Conservation (phyloP, 2,797 vertebrate genomes). For the Enteromius afrohamiltoni region DNA sequence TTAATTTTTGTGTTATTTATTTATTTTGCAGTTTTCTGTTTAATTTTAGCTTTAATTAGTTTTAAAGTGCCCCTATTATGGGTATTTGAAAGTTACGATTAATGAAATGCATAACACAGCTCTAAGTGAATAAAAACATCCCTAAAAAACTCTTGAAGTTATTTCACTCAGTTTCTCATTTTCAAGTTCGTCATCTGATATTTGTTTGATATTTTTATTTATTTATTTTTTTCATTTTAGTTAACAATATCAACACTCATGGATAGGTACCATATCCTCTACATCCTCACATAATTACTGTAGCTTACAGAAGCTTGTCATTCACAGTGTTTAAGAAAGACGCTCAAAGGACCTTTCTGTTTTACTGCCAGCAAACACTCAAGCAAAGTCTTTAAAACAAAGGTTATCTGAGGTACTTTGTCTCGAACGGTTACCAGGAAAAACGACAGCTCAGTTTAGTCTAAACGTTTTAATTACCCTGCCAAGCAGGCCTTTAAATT, state of each 20-base stretch:
- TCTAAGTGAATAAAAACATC: too few relatives aligned
- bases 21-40: neutral
- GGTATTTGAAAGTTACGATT: too few relatives aligned
- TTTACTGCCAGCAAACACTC: neutral
- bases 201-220: neutral
- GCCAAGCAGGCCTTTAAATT: conserved; percentile 73
- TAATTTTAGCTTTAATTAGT: neutral
- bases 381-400: conserved; percentile 53
- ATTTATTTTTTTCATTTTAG: neutral
- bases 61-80: neutral
- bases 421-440: conserved; percentile 71
- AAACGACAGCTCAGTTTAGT: conserved; percentile 68
- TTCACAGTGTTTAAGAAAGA: neutral
- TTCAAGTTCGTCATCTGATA: neutral
- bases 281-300: neutral
- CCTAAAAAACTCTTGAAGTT: neutral
- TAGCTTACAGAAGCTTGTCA: neutral
- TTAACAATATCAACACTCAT: neutral
- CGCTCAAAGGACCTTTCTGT: neutral
- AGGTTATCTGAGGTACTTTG: conserved; percentile 72
- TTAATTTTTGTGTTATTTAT: neutral
- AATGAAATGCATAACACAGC: too few relatives aligned
- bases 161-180: neutral
- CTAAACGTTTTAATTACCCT: conserved; percentile 73
- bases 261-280: neutral